Percentiles rank a stretch among this genome's conserved stretches.
phyloP scores from a whole-genome alignment of 2,113 vertebrate genomes.

The Syngnathus floridae region DNA sequence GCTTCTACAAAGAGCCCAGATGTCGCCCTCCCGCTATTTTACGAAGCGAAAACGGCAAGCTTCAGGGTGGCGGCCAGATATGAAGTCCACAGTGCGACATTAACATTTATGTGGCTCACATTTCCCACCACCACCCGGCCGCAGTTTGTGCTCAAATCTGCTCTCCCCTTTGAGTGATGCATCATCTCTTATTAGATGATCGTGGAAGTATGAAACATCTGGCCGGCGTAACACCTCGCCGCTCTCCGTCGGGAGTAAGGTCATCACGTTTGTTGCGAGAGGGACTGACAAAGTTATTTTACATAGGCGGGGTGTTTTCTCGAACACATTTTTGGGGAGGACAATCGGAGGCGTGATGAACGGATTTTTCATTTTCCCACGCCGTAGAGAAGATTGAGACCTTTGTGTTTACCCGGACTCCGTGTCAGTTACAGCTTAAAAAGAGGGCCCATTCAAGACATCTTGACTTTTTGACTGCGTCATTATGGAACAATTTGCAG shows the following conservation, averaged over 20 bases:
- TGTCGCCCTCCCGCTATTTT: slow-evolving; percentile 47
- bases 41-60: slow-evolving; percentile 42
- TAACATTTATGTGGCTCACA: slow-evolving; percentile 50
- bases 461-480: slow-evolving; percentile 32
- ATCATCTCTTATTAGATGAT: slow-evolving; percentile 19
- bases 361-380: slow-evolving; percentile 19
- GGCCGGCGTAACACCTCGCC: slow-evolving; percentile 49
- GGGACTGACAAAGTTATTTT: slow-evolving; percentile 29
- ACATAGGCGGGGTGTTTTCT: slow-evolving; percentile 29
- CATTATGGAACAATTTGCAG: slow-evolving; percentile 58
- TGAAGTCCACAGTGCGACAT: slow-evolving; percentile 37
- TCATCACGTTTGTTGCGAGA: slow-evolving; percentile 39
- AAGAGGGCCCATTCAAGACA: slow-evolving; percentile 10
- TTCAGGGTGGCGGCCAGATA: slow-evolving; percentile 42
- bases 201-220: slow-evolving; percentile 53
- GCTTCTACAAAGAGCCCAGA: slow-evolving; percentile 39
- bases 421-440: slow-evolving; percentile 10
- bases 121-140: slow-evolving; percentile 14
- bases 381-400: slow-evolving; percentile 23
- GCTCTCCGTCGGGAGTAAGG: slow-evolving; percentile 42
- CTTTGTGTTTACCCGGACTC: slow-evolving; percentile 15
- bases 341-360: slow-evolving; percentile 6
- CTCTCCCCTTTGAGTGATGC: slow-evolving; percentile 35
- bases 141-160: slow-evolving; percentile 33
- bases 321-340: slow-evolving; percentile 7